Evolutionary conservation across 1,140 invertebrate genomes (phyloP).

Genomic region (Formica selysi): DNA sequence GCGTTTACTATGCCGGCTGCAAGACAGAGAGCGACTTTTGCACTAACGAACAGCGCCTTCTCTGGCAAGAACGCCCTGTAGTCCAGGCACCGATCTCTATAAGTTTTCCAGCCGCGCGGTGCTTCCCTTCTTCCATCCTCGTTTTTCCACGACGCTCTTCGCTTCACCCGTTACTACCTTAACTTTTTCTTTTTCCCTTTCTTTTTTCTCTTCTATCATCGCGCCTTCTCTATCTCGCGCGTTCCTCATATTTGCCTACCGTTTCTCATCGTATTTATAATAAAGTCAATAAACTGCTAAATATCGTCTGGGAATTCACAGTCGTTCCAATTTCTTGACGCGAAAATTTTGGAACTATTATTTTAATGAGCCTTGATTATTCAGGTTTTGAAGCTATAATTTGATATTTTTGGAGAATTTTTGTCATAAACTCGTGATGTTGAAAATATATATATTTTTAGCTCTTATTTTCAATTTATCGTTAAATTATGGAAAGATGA

Average conservation of each 20-base stretch:
- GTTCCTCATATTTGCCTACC: background rate
- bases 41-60: conserved; percentile 33
- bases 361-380: background rate
- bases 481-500: background rate
- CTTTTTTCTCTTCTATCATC: background rate
- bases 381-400: background rate
- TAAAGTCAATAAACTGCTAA: conserved; percentile 44
- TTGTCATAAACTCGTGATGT: background rate
- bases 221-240: conserved; percentile 6
- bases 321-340: background rate
- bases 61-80: background rate
- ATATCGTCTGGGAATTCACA: conserved; percentile 48
- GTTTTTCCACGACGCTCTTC: conserved; percentile 4
- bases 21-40: conserved; percentile 52
- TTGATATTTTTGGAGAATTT: background rate
- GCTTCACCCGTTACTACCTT: background rate
- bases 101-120: conserved; percentile 57
- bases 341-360: background rate
- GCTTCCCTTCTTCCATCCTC: conserved; percentile 37
- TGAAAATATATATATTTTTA: background rate
- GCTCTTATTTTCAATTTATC: background rate
- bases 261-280: conserved; percentile 34
- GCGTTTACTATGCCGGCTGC: conserved; percentile 65
- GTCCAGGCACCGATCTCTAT: background rate
- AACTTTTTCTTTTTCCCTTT: background rate